Percentiles rank a stretch among this genome's conserved stretches.
These are phyloP conservation scores for Parotia lawesii DNA, from an alignment of 2,113 vertebrate species.

Conservation along the genomic window DNA sequence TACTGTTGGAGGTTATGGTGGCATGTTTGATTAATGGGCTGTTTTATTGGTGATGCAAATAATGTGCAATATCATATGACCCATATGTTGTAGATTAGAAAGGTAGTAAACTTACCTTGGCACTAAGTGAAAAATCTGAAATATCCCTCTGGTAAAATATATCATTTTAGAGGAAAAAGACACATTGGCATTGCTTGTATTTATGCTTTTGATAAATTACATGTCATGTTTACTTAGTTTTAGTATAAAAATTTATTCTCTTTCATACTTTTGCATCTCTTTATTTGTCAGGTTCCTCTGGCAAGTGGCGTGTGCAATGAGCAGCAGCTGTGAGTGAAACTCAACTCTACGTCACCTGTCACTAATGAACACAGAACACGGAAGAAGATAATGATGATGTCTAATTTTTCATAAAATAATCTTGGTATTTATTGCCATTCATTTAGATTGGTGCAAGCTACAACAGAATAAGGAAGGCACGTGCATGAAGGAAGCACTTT, in stretches of 20 bases:
- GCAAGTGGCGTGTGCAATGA: background rate
- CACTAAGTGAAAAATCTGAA: slow-evolving; percentile 68
- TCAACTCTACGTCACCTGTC: background rate
- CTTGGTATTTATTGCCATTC: background rate
- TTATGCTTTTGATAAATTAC: slow-evolving; percentile 61
- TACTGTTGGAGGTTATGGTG: slow-evolving; percentile 37
- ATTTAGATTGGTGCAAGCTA: background rate
- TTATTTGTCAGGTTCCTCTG: slow-evolving; percentile 1
- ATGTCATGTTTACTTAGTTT: slow-evolving; percentile 56
- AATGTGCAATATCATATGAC: slow-evolving; percentile 63
- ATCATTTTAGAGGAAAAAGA: slow-evolving; percentile 43
- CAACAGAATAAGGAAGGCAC: background rate
- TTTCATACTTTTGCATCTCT: background rate
- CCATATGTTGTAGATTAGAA: slow-evolving; percentile 70
- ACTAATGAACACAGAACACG: background rate
- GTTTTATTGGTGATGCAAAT: slow-evolving; percentile 74
- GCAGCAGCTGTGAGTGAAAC: slow-evolving; percentile 10
- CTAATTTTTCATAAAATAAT: background rate
- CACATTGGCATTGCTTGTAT: slow-evolving; percentile 38
- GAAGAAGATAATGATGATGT: background rate
- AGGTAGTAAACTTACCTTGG: slow-evolving; percentile 69
- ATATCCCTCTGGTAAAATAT: slow-evolving; percentile 59
- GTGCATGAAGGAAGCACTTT: background rate
- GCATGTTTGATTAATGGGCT: slow-evolving; percentile 73
- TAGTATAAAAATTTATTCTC: background rate